These are phyloP conservation scores for Maconellicoccus hirsutus DNA, from an alignment of 1,140 invertebrate species.

Conservation along the genomic window DNA sequence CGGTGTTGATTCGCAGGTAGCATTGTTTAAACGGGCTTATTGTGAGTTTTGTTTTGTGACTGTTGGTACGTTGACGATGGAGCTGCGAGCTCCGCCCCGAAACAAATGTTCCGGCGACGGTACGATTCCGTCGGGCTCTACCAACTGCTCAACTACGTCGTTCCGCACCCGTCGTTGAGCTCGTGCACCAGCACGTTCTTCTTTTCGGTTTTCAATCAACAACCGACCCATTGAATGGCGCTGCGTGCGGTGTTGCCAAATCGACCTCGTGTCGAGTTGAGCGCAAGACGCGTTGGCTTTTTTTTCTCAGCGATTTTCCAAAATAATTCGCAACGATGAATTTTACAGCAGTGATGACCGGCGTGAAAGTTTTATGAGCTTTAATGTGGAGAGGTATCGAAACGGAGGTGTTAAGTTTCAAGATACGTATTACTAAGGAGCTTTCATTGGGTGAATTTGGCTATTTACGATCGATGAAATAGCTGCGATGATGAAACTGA, in stretches of 20 bases:
- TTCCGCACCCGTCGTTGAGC: background rate
- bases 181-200: background rate
- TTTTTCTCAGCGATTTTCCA: too few relatives aligned
- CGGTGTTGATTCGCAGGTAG: background rate
- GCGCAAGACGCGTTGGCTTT: too few relatives aligned
- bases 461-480: too few relatives aligned
- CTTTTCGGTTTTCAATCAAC: background rate
- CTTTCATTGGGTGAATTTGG: too few relatives aligned
- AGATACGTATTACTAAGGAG: too few relatives aligned
- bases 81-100: background rate
- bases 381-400: too few relatives aligned
- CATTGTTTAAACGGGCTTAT: background rate
- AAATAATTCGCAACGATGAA: too few relatives aligned
- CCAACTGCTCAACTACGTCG: background rate
- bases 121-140: conserved; percentile 14
- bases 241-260: background rate
- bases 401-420: too few relatives aligned
- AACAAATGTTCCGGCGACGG: conserved; percentile 13
- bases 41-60: conserved; percentile 10
- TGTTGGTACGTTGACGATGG: too few relatives aligned
- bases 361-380: too few relatives aligned
- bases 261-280: background rate
- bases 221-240: background rate
- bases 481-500: too few relatives aligned
- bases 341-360: too few relatives aligned